Conservation (phyloP, 1,140 invertebrate species). For the Doryteuthis pealeii region DNA sequence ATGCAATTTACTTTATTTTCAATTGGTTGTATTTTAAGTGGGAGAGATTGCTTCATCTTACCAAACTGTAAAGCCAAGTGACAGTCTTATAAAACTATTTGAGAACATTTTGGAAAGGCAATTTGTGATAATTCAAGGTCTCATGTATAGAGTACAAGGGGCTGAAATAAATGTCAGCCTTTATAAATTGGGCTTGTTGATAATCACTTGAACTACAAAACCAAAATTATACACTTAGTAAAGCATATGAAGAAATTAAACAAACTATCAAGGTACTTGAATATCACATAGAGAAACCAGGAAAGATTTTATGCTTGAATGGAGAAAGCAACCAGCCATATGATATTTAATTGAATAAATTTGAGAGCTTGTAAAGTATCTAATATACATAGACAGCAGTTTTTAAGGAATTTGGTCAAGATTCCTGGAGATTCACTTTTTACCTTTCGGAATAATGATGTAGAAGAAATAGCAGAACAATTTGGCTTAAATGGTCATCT, state of each 20-base stretch:
- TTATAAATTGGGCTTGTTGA: background rate
- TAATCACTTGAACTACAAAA: constrained; percentile 3
- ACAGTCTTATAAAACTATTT: background rate
- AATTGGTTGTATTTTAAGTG: background rate
- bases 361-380: background rate
- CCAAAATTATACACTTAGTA: constrained; percentile 12
- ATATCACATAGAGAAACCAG: constrained; percentile 6
- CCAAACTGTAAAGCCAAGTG: constrained; percentile 11
- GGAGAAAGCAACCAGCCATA: background rate
- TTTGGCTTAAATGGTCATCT: background rate
- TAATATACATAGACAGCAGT: background rate
- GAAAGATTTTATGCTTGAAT: background rate
- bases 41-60: background rate
- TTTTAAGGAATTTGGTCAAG: constrained; percentile 6
- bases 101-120: background rate
- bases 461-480: background rate
- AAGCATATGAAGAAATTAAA: constrained; percentile 5
- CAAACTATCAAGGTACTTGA: constrained; percentile 9
- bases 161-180: background rate
- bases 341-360: constrained; percentile 6
- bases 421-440: background rate
- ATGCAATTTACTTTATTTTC: background rate
- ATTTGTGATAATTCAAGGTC: background rate
- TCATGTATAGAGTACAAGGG: background rate
- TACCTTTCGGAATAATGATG: background rate